A percentile compares a stretch with the other conserved stretches of the same genome.
phyloP scores from a whole-genome alignment of 2,888 invertebrate species.

The Dione vanillae region DNA sequence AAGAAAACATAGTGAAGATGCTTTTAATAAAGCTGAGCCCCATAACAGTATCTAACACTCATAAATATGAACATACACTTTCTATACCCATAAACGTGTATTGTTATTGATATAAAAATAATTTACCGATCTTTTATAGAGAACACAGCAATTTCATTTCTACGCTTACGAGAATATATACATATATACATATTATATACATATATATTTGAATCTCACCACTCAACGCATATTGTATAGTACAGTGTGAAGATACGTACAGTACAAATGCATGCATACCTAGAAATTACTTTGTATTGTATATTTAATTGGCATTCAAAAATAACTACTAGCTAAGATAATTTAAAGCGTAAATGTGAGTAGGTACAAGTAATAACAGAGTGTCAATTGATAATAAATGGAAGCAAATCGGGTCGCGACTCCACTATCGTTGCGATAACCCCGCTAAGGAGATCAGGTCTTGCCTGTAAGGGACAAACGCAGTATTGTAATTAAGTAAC shows the following conservation, averaged over 20 bases:
- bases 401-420: constrained; percentile 43
- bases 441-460: constrained; percentile 59
- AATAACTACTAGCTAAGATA: constrained; percentile 15
- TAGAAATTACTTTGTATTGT: background rate
- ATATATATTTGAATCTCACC: background rate
- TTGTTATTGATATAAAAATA: constrained; percentile 9
- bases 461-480: constrained; percentile 45
- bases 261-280: background rate
- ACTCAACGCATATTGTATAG: too few species aligned
- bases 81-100: background rate
- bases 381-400: constrained; percentile 37
- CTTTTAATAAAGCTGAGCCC: background rate
- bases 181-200: background rate
- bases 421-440: constrained; percentile 54
- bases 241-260: too few species aligned
- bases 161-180: background rate
- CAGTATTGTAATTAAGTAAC: background rate
- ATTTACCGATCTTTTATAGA: background rate
- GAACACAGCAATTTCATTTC: background rate
- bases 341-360: background rate
- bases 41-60: constrained; percentile 10
- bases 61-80: constrained; percentile 17
- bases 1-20: background rate
- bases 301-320: constrained; percentile 13
- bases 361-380: constrained; percentile 26